Base-by-base conservation (phyloP, 2,888 invertebrate genomes). In the Cinara cedri region DNA sequence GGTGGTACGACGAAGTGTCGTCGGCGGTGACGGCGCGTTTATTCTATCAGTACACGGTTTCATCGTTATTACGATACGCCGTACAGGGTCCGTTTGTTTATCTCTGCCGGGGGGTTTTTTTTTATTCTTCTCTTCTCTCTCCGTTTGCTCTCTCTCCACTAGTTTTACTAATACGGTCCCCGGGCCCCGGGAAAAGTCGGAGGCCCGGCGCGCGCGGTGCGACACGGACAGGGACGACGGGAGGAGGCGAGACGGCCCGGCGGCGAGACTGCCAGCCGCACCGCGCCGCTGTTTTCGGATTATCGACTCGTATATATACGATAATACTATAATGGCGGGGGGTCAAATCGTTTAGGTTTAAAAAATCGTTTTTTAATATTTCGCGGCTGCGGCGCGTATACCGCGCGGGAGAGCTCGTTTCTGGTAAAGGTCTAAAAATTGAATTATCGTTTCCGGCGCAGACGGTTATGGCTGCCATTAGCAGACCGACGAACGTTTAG, bases 321-420 rank as follows among this genome's bases (percentile, higher is more conserved):
- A 26, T n/a, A n/a, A 55, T 44, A 71, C 9, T 60, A 72, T 75
- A 44, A 44, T 65, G 44, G 24, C 19, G 19, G 21, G 19, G 74
- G 74, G 74, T 68, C 76, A 66, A 76, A 76, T 57, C 66, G 76
- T 66, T 76, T 49, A 16, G 78, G 70, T 57, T 49, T 60, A 62
- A 70, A 78, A 70, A 78, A 70, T 78, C 34, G 57, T 78, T 78
- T 76, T 78, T 78, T 78, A 70, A 78, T 78, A 78, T 78, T 68
- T 70, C 51, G 49, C 34, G 34, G 34, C 34, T 3, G 34, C 34
- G 34, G 34, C 6, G 34, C 34, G 51, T 68, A 54, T 66, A 51
- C n/a, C n/a, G n/a, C n/a, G n/a, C 34, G 34, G 3, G 34, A 34
- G 34, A 34, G 19, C 65, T 75, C 75, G 75, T 65, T 75, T 65